Base-by-base conservation (phyloP, 2,797 vertebrate species). In the Hoplostethus atlanticus region DNA sequence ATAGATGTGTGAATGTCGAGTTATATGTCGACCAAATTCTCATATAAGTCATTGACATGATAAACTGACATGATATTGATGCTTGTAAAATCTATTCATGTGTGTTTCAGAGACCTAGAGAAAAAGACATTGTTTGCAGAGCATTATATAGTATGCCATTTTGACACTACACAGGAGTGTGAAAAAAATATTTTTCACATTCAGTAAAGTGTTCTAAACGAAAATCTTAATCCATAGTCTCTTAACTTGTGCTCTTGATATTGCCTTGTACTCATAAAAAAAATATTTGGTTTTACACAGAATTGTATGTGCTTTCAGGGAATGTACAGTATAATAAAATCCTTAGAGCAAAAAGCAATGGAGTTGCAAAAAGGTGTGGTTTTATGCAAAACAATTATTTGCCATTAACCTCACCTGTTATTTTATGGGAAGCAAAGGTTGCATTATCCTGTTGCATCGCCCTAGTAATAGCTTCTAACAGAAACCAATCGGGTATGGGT, bases 331-430 rank as follows among this genome's bases (percentile, higher is more conserved):
- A 44, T 91, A 92, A 93, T 90, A 81, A 91, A 94, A 93, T 92
- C 93, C 94, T 95, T 94, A 94, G 73, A 53, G 80, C 46, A 54
- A 76, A 90, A 89, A 79, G 61, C 71, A 76, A 87, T 84, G 74
- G 83, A 90, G 79, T 89, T 84, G 88, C 87, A 93, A 89, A 91
- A 90, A 84, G 79, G 28, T 92, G 87, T 83, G 91, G 91, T 88
- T 94, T 91, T 94, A 92, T 88, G 92, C 88, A 85, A 91, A 88
- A 91, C 1, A 93, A 93, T 87, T 75, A 88, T 91, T 93, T 84
- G 84, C 91, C 89, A 91, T 95, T 95, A 93, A 94, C 92, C 92
- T 89, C 84, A 82, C 83, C 85, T 80, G 91, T 90, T 90, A 91
- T 91, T 92, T 93, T 91, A 92, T 91, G 91, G 84, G 90, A 92